Conservation (phyloP, 1,140 invertebrate genomes). For the Ganaspis sp. region DNA sequence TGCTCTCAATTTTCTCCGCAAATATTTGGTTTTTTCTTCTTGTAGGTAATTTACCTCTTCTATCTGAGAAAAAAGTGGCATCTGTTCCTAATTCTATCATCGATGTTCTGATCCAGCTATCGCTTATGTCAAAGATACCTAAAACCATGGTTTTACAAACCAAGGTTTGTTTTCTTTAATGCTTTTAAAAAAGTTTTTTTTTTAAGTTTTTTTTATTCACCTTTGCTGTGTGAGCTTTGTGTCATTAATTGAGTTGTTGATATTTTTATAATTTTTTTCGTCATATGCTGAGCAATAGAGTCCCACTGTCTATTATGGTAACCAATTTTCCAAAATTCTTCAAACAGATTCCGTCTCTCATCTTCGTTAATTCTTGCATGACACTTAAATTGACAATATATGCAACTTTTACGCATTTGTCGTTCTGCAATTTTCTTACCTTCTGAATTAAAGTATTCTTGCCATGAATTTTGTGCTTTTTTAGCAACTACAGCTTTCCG, state of each 20-base stretch:
- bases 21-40: constrained; percentile 10
- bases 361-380: neutral
- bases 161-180: neutral
- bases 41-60: constrained; percentile 19
- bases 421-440: neutral
- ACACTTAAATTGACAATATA: neutral
- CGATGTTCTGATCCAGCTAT: constrained; percentile 15
- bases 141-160: constrained; percentile 29
- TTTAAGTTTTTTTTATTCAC: neutral
- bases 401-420: neutral
- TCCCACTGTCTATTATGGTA: neutral
- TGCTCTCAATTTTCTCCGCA: neutral
- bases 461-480: neutral
- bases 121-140: neutral
- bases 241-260: neutral
- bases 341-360: neutral
- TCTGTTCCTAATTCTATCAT: constrained; percentile 5
- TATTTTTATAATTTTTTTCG: too few species aligned
- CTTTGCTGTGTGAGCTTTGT: neutral
- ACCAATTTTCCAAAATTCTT: neutral
- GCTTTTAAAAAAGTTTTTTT: neutral
- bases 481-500: neutral
- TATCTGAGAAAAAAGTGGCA: neutral
- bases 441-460: neutral
- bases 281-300: neutral